Evolutionary conservation across 2,797 vertebrate species (phyloP), one percentile per base, ranked within the genome.

Genomic region (Tenualosa thibaudeaui): DNA sequence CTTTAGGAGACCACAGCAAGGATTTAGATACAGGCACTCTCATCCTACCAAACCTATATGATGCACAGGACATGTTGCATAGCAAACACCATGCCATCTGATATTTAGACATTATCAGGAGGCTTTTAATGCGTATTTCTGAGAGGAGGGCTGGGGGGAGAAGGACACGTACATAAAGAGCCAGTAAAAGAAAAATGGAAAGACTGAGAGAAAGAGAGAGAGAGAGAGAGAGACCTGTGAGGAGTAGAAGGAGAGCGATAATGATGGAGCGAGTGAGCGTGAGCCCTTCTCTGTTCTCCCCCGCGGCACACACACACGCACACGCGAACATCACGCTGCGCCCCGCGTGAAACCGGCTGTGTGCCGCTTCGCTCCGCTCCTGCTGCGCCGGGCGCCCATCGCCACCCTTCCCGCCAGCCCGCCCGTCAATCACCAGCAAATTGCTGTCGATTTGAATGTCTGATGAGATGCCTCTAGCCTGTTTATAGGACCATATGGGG

Each of bases 391-490:
- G 17, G 17, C 19, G 40, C 71, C 71, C 37, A 7, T 5, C 71
- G 15, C 37, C 71, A 78, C 40, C 71, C 71, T 46, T 17, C 71
- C 71, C 17, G 5, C 71, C 71, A 5, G 37, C 71, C 40, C 71
- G 40, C 71, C 37, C 71, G 71, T 78, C 71, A 78, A 78, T 78
- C 71, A 78, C 5, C 15, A 93, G 90, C 84, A 93, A 93, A 94
- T 92, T 87, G 82, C 84, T 87, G 85, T 81, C 87, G 87, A 84
- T 90, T 86, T 89, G 88, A 91, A 90, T 93, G 88, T 92, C 92
- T 90, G 91, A 93, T 91, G 89, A 91, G 92, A 93, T 81, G 85
- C 84, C 90, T 91, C 91, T 84, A 92, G 91, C 92, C 93, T 92
- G 86, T 92, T 94, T 94, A 92, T 3, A 86, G 89, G 92, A 92